Conservation (phyloP, 1,140 invertebrate species). For the Mercenaria mercenaria region DNA sequence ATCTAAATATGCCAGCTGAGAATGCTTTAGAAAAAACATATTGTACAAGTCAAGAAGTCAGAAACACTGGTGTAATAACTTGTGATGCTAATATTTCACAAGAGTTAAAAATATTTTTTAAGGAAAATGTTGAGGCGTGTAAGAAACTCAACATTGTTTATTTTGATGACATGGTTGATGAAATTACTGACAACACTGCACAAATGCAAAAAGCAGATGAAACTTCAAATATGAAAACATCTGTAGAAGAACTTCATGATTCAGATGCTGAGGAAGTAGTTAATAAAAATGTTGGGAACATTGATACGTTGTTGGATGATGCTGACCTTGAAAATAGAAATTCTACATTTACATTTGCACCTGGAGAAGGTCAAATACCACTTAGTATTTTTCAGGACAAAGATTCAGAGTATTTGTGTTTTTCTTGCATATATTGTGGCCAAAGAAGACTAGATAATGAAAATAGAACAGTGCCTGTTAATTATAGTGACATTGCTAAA, state of each 20-base stretch:
- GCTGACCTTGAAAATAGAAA: constrained; percentile 46
- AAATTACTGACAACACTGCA: too few relatives aligned
- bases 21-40: too few relatives aligned
- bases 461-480: constrained; percentile 43
- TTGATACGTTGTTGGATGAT: constrained; percentile 53
- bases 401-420: constrained; percentile 53
- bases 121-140: too few relatives aligned
- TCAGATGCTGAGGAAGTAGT: constrained; percentile 34
- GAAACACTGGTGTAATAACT: too few relatives aligned
- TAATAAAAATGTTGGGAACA: constrained; percentile 38
- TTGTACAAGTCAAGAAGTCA: too few relatives aligned
- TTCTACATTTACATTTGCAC: constrained; percentile 53
- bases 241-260: not conserved
- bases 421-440: constrained; percentile 60
- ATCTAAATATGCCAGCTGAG: too few relatives aligned
- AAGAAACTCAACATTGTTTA: too few relatives aligned
- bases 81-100: too few relatives aligned
- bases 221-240: too few relatives aligned
- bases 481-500: constrained; percentile 66
- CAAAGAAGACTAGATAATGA: constrained; percentile 30
- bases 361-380: constrained; percentile 60
- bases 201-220: too few relatives aligned
- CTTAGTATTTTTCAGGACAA: constrained; percentile 60
- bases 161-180: too few relatives aligned
- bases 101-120: too few relatives aligned